Percentiles rank a stretch among this genome's conserved stretches.
These are phyloP conservation scores for Helostoma temminkii DNA, from an alignment of 2,797 vertebrate genomes.

Conservation along the genomic window DNA sequence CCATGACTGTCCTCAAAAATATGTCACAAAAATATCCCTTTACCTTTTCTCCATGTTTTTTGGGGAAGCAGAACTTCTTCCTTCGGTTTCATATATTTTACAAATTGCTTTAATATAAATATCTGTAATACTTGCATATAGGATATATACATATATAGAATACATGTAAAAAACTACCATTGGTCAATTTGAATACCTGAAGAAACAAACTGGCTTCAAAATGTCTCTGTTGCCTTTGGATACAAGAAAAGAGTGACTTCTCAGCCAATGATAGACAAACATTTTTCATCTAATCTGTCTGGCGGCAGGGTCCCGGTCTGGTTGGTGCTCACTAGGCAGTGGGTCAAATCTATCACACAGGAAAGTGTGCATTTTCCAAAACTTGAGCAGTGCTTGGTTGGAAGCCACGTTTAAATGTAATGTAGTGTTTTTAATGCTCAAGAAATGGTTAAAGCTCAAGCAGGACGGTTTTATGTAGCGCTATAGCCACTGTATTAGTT, in stretches of 20 bases:
- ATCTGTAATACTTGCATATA: constrained; percentile 4
- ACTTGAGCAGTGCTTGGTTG: constrained; percentile 6
- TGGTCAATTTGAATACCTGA: constrained; percentile 6
- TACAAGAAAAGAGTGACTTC: constrained; percentile 2
- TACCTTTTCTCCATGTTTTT: background rate
- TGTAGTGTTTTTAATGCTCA: constrained; percentile 1
- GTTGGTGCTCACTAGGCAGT: constrained; percentile 46
- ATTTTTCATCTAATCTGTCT: constrained; percentile 2
- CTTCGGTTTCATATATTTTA: constrained; percentile 2
- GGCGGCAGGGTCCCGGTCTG: constrained; percentile 17
- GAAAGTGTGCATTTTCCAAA: constrained; percentile 2
- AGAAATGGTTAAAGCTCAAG: background rate
- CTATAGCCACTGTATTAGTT: background rate
- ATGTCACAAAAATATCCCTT: constrained; percentile 1
- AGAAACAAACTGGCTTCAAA: constrained; percentile 9
- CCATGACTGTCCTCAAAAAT: constrained; percentile 18
- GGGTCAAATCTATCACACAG: constrained; percentile 34
- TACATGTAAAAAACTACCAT: background rate
- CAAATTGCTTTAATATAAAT: constrained; percentile 2
- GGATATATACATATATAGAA: background rate
- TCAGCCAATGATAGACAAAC: background rate
- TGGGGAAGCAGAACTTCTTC: background rate
- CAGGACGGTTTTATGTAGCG: background rate
- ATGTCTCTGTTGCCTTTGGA: constrained; percentile 1
- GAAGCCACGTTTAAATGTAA: constrained; percentile 23